Conservation (phyloP, 2,888 invertebrate genomes). For the Gymnoscelis rufifasciata region DNA sequence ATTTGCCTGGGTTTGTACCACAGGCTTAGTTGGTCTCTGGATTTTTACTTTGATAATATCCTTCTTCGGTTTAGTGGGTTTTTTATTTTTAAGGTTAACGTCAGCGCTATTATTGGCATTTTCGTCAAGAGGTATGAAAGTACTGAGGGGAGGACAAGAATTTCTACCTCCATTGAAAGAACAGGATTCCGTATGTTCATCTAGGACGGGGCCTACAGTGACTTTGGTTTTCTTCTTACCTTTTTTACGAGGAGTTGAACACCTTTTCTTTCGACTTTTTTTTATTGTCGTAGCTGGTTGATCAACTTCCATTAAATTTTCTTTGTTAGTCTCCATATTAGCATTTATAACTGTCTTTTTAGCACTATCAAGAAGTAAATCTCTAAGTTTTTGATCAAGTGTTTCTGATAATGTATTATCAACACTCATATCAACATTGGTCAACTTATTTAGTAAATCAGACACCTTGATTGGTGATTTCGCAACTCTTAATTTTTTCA, state of each 20-base stretch:
- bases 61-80: conserved; percentile 46
- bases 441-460: conserved; percentile 40
- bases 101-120: conserved; percentile 28
- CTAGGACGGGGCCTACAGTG: conserved; percentile 44
- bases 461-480: conserved; percentile 11
- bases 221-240: conserved; percentile 34
- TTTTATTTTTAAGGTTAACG: no score
- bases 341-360: conserved; percentile 42
- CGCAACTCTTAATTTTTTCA: conserved; percentile 4
- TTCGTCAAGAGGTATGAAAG: conserved; percentile 26
- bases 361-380: conserved; percentile 60
- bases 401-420: conserved; percentile 49
- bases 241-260: conserved; percentile 54
- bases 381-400: conserved; percentile 49
- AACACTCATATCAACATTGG: conserved; percentile 39
- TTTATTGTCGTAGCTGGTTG: conserved; percentile 19
- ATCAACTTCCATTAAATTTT: conserved; percentile 32
- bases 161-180: conserved; percentile 39
- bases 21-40: conserved; percentile 41
- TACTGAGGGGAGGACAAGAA: conserved; percentile 54
- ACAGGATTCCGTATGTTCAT: conserved; percentile 52
- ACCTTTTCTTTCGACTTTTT: conserved; percentile 40
- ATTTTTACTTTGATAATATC: conserved; percentile 70
- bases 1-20: conserved; percentile 14
- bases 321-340: conserved; percentile 12